These are phyloP conservation scores for Idaea biselata DNA, from an alignment of 2,888 invertebrate genomes.

Conservation along the genomic window DNA sequence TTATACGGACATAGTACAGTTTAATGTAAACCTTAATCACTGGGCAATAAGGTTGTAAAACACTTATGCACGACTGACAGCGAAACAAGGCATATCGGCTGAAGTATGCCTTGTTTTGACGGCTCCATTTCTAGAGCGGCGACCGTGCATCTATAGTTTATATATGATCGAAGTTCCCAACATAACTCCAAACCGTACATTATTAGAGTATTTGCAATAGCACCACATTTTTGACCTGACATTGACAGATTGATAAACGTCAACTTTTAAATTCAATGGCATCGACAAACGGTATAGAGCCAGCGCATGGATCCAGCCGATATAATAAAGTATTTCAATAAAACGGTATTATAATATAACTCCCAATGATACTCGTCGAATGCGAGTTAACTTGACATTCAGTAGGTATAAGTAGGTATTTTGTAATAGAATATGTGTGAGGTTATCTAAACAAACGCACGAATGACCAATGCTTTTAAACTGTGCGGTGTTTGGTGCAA, in stretches of 20 bases:
- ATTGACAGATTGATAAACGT: neutral
- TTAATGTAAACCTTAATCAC: too few species aligned
- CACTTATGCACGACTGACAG: too few species aligned
- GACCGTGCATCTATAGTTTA: too few species aligned
- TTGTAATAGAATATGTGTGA: constrained; percentile 16
- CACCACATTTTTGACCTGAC: neutral
- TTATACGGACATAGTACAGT: too few species aligned
- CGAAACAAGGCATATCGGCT: too few species aligned
- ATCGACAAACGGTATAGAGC: neutral
- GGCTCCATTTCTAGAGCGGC: too few species aligned
- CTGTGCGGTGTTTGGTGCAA: constrained; percentile 34
- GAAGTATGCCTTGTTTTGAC: too few species aligned
- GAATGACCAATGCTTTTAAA: constrained; percentile 57
- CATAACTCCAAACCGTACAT: too few species aligned
- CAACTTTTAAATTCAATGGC: neutral
- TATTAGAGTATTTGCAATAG: neutral
- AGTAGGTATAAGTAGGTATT: constrained; percentile 12
- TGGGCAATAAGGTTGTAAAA: too few species aligned
- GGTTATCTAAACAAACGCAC: constrained; percentile 43
- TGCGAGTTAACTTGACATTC: constrained; percentile 17
- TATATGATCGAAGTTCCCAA: too few species aligned
- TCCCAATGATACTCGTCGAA: neutral
- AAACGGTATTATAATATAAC: neutral
- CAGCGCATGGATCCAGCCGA: neutral
- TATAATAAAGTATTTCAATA: neutral